Base-by-base conservation (phyloP, 2,888 invertebrate species). In the Melikaiella ostensackeni region DNA sequence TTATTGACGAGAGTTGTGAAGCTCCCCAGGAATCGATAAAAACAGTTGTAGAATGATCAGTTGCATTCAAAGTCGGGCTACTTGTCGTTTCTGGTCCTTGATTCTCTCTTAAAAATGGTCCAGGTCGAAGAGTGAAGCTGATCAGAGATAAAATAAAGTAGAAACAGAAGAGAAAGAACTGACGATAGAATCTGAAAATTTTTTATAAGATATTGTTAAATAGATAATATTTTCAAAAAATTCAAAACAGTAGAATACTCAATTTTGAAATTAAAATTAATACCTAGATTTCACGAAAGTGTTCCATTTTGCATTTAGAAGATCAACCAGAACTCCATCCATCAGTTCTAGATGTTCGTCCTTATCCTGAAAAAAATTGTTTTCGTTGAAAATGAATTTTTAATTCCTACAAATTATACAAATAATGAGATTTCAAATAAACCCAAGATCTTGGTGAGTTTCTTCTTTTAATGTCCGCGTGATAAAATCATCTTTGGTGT, bases 241-340 rank as follows among this genome's bases (percentile, higher is more conserved):
- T 33, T 76, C 0, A 42, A 16, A 16, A 38, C 24, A 57, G 19
- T 57, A 30, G 16, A 9, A 46, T 13, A 75, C 62, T 64, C 11
- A 42, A 66, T 19, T 42, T 19, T 55, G 13, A 42, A 57, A 24
- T 55, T 46, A 2, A 64, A 70, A 24, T 50, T 63, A 75, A 78
- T 86, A 93, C 93, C 93, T 92, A 81, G 95, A 96, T 92, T 97
- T 98, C 2, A 98, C 98, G 91, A 98, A 99, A 0, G 98, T 97
- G 87, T 98, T 97, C 99, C 99, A 99, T 93, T 99, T 99, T 4
- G 98, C 98, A 89, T 98, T 96, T 16, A 99, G 92, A 21, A 99
- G 93, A 91, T 99, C 98, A 27, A 98, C 97, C 64, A 99, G 92
- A 85, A 98, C 95, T 0, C 99, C 99, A 90, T 99, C 98, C 92